Evolutionary conservation across 2,888 invertebrate genomes (phyloP).

Genomic region (Carpatolechia fugitivella): DNA sequence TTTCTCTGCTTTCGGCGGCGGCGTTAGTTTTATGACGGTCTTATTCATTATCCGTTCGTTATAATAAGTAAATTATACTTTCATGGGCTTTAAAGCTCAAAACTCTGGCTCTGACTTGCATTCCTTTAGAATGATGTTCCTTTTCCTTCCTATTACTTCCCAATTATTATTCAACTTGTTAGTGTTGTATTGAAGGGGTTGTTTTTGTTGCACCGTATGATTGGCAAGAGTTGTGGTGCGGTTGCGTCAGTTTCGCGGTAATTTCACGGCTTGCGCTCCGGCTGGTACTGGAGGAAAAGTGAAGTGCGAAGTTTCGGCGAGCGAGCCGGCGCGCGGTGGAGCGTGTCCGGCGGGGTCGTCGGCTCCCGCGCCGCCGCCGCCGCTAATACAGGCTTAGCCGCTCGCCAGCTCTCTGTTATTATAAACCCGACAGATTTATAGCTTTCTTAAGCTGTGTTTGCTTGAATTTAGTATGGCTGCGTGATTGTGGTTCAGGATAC

Average conservation of each 20-base stretch:
- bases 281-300: conserved; percentile 71
- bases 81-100: neutral
- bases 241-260: conserved; percentile 70
- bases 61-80: neutral
- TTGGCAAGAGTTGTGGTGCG: conserved; percentile 25
- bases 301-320: conserved; percentile 77
- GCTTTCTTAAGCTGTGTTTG: conserved; percentile 8
- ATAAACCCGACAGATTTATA: conserved; percentile 11
- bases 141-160: no score
- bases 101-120: neutral
- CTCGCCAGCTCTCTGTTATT: conserved; percentile 13
- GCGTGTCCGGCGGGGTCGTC: conserved; percentile 66
- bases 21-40: no score
- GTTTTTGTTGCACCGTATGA: conserved; percentile 11
- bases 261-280: conserved; percentile 71
- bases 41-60: no score
- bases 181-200: neutral
- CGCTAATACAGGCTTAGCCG: conserved; percentile 19
- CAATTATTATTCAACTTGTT: neutral
- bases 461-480: conserved; percentile 4
- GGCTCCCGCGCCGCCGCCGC: conserved; percentile 42
- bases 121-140: no score
- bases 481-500: conserved; percentile 6
- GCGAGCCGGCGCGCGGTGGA: conserved; percentile 54
- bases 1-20: no score